Percentiles rank a stretch among this genome's conserved stretches.
These are phyloP conservation scores for Achroia grisella DNA, from an alignment of 1,140 invertebrate species.

Conservation along the genomic window DNA sequence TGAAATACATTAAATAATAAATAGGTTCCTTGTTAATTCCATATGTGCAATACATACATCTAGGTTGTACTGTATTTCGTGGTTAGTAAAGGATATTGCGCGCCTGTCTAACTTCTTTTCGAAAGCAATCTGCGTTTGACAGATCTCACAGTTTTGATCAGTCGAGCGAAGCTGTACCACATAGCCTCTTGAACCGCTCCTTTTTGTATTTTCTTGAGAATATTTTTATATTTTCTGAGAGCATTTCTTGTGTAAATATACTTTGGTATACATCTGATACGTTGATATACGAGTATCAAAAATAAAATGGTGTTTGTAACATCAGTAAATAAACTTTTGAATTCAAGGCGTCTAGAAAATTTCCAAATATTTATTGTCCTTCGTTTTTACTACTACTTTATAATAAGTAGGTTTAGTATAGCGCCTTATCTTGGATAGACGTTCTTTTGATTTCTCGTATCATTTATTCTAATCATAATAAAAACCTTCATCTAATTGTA, in stretches of 20 bases:
- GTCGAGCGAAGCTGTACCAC: constrained; percentile 23
- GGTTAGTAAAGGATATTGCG: constrained; percentile 29
- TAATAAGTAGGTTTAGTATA: too few species aligned
- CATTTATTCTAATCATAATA: too few species aligned
- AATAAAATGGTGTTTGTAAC: constrained; percentile 10
- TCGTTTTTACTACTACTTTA: too few species aligned
- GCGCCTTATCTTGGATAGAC: too few species aligned
- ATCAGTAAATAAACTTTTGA: neutral
- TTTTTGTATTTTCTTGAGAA: constrained; percentile 15
- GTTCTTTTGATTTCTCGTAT: too few species aligned
- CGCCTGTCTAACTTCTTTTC: constrained; percentile 30
- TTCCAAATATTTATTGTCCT: too few species aligned
- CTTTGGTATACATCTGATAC: too few species aligned
- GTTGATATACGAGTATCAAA: neutral
- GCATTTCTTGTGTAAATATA: neutral
- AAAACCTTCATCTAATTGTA: too few species aligned
- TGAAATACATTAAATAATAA: too few species aligned
- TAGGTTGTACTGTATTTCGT: constrained; percentile 10
- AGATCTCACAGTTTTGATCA: constrained; percentile 47
- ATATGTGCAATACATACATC: too few species aligned
- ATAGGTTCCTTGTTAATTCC: too few species aligned
- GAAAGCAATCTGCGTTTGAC: constrained; percentile 48
- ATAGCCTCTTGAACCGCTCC: constrained; percentile 17
- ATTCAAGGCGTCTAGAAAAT: too few species aligned
- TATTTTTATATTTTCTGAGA: constrained; percentile 17